Conservation (phyloP, 2,113 vertebrate genomes). For the Holacanthus passer region DNA sequence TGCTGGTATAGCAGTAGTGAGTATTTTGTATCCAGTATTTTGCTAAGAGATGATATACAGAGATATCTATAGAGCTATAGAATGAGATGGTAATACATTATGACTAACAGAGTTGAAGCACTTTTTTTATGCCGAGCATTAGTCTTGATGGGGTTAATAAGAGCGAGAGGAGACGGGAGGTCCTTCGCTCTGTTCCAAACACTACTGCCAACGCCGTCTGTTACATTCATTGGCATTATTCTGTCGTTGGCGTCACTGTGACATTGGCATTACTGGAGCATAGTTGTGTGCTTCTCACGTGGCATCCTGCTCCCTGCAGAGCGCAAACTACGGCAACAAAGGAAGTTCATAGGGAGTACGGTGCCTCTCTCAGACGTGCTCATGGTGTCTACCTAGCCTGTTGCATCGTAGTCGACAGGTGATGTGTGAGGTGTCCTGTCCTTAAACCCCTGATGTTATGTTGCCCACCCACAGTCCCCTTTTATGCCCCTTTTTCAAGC, state of each 20-base stretch:
- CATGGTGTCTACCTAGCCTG: constrained; percentile 51
- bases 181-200: constrained; percentile 63
- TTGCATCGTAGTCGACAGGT: constrained; percentile 56
- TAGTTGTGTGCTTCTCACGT: constrained; percentile 28
- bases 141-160: constrained; percentile 73
- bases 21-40: constrained; percentile 84
- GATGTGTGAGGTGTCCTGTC: constrained; percentile 39
- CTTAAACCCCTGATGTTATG: constrained; percentile 31
- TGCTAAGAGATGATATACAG: constrained; percentile 82
- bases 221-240: constrained; percentile 75
- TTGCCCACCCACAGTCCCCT: constrained; percentile 25
- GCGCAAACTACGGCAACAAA: constrained; percentile 42
- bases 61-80: constrained; percentile 85
- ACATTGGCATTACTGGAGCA: constrained; percentile 73
- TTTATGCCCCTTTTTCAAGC: constrained; percentile 22
- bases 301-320: constrained; percentile 47
- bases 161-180: constrained; percentile 46
- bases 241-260: constrained; percentile 73
- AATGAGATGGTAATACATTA: constrained; percentile 77
- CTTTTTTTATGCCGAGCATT: constrained; percentile 83
- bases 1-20: constrained; percentile 80
- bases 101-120: constrained; percentile 86
- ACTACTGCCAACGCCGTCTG: constrained; percentile 76
- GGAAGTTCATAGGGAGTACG: constrained; percentile 40
- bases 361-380: constrained; percentile 62